Evolutionary conservation across 2,797 vertebrate species (phyloP), one percentile per base, ranked within the genome.

Genomic region (Coccyzus lansbergi): DNA sequence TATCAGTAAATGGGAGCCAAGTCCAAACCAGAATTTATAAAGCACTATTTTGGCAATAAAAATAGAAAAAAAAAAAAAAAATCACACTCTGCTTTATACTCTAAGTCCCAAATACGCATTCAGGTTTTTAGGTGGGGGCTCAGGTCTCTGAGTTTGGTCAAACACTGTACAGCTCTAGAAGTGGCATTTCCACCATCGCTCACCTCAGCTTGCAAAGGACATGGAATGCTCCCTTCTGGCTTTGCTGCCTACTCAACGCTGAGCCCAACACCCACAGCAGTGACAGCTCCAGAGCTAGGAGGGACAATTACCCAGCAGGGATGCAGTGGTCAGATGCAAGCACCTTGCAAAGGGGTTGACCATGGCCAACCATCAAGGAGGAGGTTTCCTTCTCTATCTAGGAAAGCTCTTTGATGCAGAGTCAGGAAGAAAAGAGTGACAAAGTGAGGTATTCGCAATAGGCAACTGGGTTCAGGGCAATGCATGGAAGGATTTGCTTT

Each of bases 191-290:
- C 60, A 53, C 21, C 1, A 1, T 44, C 29, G 22, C 29, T 65
- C 65, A 74, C 15, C 52, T 83, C 42, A n/a, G 51, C 22, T 49
- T 82, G 52, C 56, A 33, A 72, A 53, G 34, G 40, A 8, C 48
- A 51, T 0, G 2, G 49, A 55, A 49, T 1, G 36, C 13, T 29
- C 28, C 31, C 0, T 0, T 48, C 21, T 5, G 9, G 65, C 36
- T 60, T 67, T 31, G n/a, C 56, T 80, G 64, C 33, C 3, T 48
- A 46, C 21, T 22, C 21, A 10, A 24, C 6, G 10, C 46, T 20
- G 8, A 92, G 48, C 51, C 42, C n/a, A 53, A 3, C 0, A 4
- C 17, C 22, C 44, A 15, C 0, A 1, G 62, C 53, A 58, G 51
- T 11, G 46, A 52, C 84, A 67, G 55, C 38, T 79, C 65, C 67